phyloP scores from a whole-genome alignment of 2,113 vertebrate genomes.

The Rhagologus leucostigma region DNA sequence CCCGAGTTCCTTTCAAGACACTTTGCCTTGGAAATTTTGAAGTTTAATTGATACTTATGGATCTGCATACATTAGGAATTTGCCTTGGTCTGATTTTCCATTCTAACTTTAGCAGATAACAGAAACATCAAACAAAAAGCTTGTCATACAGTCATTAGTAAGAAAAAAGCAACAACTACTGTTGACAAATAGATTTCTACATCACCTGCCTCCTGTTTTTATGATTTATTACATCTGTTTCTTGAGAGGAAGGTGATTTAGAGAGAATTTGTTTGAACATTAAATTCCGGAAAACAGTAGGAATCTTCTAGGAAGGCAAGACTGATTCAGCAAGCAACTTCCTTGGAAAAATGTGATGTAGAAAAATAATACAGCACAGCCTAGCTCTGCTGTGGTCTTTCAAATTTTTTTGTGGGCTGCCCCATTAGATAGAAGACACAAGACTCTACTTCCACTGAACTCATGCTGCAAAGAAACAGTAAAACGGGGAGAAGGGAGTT shows the following conservation, averaged over 20 bases:
- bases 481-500: accelerated
- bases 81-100: background rate
- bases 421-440: background rate
- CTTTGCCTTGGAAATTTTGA: background rate
- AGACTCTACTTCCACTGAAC: background rate
- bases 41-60: background rate
- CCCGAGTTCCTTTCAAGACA: background rate
- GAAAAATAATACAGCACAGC: background rate
- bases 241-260: background rate
- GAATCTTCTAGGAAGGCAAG: background rate
- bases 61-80: background rate
- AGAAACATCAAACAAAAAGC: background rate
- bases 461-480: background rate
- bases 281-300: background rate
- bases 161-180: background rate
- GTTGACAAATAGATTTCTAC: background rate
- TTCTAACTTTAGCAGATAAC: background rate
- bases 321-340: background rate
- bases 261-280: background rate
- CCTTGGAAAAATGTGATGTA: background rate
- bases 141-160: background rate
- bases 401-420: background rate
- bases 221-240: background rate
- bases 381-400: background rate
- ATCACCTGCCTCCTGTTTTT: background rate